These are phyloP conservation scores for Choloepus hoffmanni DNA, from an alignment of 2,113 vertebrate genomes.

Conservation along the genomic window DNA sequence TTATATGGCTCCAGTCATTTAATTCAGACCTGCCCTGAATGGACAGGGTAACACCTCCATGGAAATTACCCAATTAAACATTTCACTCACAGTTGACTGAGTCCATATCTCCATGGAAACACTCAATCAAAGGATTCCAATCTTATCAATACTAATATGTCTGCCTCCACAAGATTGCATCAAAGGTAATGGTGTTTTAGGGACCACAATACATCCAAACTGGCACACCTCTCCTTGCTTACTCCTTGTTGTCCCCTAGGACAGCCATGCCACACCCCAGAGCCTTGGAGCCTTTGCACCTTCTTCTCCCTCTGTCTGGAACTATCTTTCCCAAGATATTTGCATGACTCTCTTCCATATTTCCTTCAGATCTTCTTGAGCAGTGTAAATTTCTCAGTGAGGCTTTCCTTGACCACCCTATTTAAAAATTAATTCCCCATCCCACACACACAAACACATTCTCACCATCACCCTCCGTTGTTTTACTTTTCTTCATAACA, in stretches of 20 bases:
- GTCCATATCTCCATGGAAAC: too few relatives aligned
- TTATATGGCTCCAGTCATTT: too few relatives aligned
- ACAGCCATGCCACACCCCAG: not conserved
- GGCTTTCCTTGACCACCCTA: not conserved
- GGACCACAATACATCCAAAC: too few relatives aligned
- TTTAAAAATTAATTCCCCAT: not conserved
- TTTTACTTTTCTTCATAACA: not conserved
- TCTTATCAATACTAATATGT: too few relatives aligned
- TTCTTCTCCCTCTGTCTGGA: not conserved
- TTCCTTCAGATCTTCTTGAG: not conserved
- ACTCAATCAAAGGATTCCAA: too few relatives aligned
- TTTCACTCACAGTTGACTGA: too few relatives aligned
- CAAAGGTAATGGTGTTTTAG: too few relatives aligned
- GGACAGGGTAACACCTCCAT: too few relatives aligned
- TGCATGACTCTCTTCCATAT: too few relatives aligned
- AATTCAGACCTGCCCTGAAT: too few relatives aligned
- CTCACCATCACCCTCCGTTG: not conserved
- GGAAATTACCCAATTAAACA: too few relatives aligned
- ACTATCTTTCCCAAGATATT: not conserved
- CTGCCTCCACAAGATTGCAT: too few relatives aligned
- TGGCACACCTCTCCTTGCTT: not conserved
- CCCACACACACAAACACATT: not conserved
- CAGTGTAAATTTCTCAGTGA: not conserved
- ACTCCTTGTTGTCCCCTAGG: not conserved
- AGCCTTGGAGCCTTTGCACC: not conserved